Base-by-base conservation (phyloP, 2,888 invertebrate genomes). In the Apamea crenata region DNA sequence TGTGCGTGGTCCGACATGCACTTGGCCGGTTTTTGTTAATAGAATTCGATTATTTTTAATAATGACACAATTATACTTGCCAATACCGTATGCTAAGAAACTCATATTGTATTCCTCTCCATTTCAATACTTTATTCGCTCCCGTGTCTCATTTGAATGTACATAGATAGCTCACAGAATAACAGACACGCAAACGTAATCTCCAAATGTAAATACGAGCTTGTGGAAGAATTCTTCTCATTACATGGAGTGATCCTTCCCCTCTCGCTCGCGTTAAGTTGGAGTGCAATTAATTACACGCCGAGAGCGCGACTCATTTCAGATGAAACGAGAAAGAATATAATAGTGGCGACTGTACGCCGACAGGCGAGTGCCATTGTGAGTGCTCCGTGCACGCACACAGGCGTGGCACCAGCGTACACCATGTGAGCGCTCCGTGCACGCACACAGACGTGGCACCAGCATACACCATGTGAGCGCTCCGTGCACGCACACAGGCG, bases 261-360 rank as follows among this genome's bases (percentile, higher is more conserved):
- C 71, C 77, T 83, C 74, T 73, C 82, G 32, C 74, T 66, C 61
- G 87, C 80, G 74, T 84, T 87, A 83, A 87, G 47, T 85, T 77
- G 87, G 83, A 88, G 85, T 85, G 88, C 88, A 89, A 88, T 88
- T 89, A 88, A 88, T 88, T 89, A 88, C 85, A 75, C 79, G 77
- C 70, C 78, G 78, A 87, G 77, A 77, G 87, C 77, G 81, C 81
- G 82, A 85, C 78, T 85, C 87, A 77, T 78, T 89, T 78, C 79
- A 82, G 66, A 74, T 79, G 82, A 81, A 80, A 78, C 66, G 79
- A 87, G 85, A 87, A 87, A 88, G 81, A 89, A 87, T 84, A 89
- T 89, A 89, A 88, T 84, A 84, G 85, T 75, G 77, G 77, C 71
- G 61, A 36, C 63, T 75, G 74, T 77, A n/a, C 66, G 36, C n/a